phyloP scores from a whole-genome alignment of 2,888 invertebrate genomes.

The Bugula neritina region DNA sequence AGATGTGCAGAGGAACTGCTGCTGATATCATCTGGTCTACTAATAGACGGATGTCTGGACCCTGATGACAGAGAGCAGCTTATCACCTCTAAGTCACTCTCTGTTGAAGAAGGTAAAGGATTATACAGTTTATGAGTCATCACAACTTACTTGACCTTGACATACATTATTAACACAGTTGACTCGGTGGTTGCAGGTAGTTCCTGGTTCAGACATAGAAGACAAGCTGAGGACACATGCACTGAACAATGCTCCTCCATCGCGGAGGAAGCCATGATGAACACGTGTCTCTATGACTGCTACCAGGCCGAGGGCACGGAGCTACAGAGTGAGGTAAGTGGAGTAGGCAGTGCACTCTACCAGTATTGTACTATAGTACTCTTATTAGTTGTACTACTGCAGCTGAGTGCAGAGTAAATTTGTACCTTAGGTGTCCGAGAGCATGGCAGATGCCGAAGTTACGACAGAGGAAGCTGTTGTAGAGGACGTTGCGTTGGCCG shows the following conservation, averaged over 20 bases:
- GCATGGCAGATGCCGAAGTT: background rate
- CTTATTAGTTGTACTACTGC: too few species aligned
- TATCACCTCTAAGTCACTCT: too few species aligned
- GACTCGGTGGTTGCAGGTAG: background rate
- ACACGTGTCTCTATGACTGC: slow-evolving; percentile 14
- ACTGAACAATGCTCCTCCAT: background rate
- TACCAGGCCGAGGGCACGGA: background rate
- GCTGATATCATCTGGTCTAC: background rate
- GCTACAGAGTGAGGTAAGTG: background rate
- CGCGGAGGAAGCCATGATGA: background rate
- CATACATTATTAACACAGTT: too few species aligned
- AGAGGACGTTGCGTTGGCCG: background rate
- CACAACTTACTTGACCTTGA: too few species aligned
- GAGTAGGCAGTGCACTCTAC: background rate
- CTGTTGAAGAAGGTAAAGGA: too few species aligned
- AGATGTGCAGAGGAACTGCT: background rate
- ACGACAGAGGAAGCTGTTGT: background rate
- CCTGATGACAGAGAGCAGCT: background rate
- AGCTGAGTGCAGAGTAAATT: too few species aligned
- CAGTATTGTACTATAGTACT: background rate
- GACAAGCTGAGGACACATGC: background rate
- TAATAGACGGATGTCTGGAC: slow-evolving; percentile 19
- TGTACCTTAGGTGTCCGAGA: background rate
- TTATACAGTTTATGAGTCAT: too few species aligned
- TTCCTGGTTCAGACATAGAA: background rate